These are phyloP conservation scores for Macropodus opercularis DNA, from an alignment of 2,797 vertebrate species.

Conservation along the genomic window DNA sequence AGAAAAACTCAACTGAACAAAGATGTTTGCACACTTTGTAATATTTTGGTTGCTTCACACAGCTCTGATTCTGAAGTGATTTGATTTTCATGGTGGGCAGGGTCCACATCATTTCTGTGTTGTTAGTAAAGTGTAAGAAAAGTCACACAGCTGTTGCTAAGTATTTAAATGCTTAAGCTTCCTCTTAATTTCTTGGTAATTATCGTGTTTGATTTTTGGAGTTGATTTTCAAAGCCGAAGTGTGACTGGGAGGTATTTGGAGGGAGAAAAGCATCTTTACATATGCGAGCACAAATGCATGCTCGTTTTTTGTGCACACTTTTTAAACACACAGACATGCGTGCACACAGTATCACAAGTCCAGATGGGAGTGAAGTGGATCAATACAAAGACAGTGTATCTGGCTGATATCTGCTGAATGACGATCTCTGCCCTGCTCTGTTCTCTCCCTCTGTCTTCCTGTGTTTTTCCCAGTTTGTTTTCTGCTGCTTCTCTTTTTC, in stretches of 20 bases:
- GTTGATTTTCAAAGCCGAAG: constrained; percentile 10
- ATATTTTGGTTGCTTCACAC: no score
- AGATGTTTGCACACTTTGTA: no score
- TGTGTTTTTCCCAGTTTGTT: constrained; percentile 29
- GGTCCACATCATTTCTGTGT: no score
- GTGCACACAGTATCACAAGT: constrained; percentile 53
- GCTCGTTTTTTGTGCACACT: not conserved
- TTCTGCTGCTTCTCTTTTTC: constrained; percentile 20
- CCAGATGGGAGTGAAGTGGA: constrained; percentile 74
- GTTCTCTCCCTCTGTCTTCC: constrained; percentile 8
- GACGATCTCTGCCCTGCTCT: constrained; percentile 39
- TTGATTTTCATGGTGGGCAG: no score
- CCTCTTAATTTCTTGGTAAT: constrained; percentile 2
- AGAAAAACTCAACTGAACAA: no score
- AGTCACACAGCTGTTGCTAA: no score
- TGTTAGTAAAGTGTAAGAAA: no score
- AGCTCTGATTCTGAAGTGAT: no score
- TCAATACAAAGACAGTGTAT: constrained; percentile 77
- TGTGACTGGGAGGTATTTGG: constrained; percentile 16
- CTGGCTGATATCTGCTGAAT: constrained; percentile 72
- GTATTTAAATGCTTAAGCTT: not conserved
- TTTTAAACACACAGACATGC: constrained; percentile 31
- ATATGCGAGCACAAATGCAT: constrained; percentile 29
- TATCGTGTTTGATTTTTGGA: constrained; percentile 12
- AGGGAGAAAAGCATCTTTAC: constrained; percentile 5